A percentile compares a stretch with the other conserved stretches of the same genome.
Evolutionary conservation across 2,888 invertebrate genomes (phyloP).

Genomic region (Atethmia centrago): DNA sequence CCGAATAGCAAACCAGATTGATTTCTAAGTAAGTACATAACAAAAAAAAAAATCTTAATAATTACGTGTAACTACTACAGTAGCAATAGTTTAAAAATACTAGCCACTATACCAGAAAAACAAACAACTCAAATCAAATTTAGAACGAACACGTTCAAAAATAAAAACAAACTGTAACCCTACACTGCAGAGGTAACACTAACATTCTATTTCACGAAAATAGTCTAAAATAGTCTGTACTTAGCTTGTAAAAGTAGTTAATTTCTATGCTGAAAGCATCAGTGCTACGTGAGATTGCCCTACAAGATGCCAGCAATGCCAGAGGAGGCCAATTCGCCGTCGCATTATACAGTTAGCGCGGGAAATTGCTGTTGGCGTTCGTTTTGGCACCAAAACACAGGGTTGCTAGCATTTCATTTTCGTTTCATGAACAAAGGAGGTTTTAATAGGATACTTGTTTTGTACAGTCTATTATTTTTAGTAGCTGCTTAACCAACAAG

Average conservation of each 20-base stretch:
- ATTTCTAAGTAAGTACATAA: neutral
- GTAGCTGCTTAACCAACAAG: neutral
- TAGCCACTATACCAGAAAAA: neutral
- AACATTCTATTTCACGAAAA: constrained; percentile 11
- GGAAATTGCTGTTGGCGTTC: constrained; percentile 73
- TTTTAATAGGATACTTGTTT: constrained; percentile 9
- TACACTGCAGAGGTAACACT: neutral
- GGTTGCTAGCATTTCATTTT: constrained; percentile 51
- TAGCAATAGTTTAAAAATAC: neutral
- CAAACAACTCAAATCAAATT: neutral
- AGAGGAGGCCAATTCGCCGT: constrained; percentile 61
- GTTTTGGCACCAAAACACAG: constrained; percentile 73
- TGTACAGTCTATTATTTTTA: neutral
- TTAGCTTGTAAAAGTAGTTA: constrained; percentile 40
- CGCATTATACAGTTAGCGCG: constrained; percentile 72
- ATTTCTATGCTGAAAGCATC: constrained; percentile 56
- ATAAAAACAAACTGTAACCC: neutral
- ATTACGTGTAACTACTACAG: neutral
- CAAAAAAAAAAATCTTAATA: neutral
- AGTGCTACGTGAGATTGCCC: constrained; percentile 42
- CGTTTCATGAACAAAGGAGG: constrained; percentile 18
- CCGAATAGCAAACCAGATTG: neutral
- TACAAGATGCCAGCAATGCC: constrained; percentile 51
- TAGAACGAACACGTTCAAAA: constrained; percentile 6
- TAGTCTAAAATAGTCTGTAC: neutral